These are phyloP conservation scores for Sabatieria punctata DNA, from an alignment of 2,888 invertebrate genomes.

Conservation along the genomic window DNA sequence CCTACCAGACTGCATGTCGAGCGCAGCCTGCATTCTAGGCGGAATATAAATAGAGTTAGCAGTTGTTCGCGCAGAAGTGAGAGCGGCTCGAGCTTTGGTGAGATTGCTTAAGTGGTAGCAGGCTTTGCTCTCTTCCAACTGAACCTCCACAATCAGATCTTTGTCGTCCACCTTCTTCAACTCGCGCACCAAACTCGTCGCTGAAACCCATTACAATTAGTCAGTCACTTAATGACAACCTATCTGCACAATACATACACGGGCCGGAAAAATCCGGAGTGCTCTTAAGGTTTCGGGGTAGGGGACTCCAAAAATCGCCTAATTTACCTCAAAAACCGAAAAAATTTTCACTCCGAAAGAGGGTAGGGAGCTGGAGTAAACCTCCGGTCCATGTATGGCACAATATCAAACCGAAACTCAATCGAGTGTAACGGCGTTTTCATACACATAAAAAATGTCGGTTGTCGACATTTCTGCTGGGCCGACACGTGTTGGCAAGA, in stretches of 20 bases:
- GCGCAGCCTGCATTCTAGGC: constrained; percentile 88
- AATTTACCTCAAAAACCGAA: neutral
- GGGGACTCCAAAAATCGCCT: constrained; percentile 1
- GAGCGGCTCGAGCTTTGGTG: constrained; percentile 75
- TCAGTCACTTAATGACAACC: no score
- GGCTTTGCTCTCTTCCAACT: constrained; percentile 91
- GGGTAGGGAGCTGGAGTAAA: no score
- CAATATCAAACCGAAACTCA: no score
- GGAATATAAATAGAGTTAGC: constrained; percentile 99
- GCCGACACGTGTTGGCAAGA: no score
- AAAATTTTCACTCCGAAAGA: no score
- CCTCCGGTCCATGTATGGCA: no score
- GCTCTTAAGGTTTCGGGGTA: no score
- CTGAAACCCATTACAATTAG: constrained; percentile 26
- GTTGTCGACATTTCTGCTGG: no score
- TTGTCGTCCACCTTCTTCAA: constrained; percentile 98
- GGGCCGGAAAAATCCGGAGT: no score
- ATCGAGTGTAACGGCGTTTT: no score
- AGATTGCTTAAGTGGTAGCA: constrained; percentile 92
- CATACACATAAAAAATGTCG: no score
- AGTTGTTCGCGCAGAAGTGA: constrained; percentile 96
- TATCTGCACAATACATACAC: no score
- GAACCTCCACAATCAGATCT: constrained; percentile 91
- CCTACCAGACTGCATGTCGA: constrained; percentile 81
- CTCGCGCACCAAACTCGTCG: constrained; percentile 68